These are phyloP conservation scores for Drosophila tropicalis DNA, from an alignment of 1,140 invertebrate genomes.

Conservation along the genomic window DNA sequence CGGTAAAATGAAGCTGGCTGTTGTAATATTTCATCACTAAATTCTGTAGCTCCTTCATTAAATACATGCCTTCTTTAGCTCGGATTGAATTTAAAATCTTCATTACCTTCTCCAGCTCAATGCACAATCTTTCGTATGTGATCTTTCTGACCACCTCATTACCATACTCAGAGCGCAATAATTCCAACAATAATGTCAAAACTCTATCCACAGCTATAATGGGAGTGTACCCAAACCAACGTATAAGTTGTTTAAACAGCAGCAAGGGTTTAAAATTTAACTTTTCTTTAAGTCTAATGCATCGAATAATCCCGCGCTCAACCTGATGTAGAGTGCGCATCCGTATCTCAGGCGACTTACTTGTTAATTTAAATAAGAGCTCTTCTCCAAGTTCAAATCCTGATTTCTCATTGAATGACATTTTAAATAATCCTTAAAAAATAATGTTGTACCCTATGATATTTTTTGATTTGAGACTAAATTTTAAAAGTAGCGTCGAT, in stretches of 20 bases:
- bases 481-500: not conserved
- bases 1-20: not conserved
- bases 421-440: not conserved
- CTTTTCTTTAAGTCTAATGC: conserved; percentile 44
- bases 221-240: conserved; percentile 66
- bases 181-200: conserved; percentile 57
- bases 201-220: conserved; percentile 49
- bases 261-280: conserved; percentile 59
- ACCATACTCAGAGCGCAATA: conserved; percentile 59
- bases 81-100: conserved; percentile 27
- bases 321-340: conserved; percentile 69
- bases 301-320: conserved; percentile 55
- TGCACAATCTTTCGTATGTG: conserved; percentile 38
- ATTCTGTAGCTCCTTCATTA: conserved; percentile 51
- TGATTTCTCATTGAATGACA: not conserved
- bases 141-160: conserved; percentile 48
- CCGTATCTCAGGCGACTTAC: conserved; percentile 69
- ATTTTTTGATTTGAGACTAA: not conserved
- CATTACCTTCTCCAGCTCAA: conserved; percentile 62
- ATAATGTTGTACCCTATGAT: not conserved
- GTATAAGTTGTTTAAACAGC: conserved; percentile 75
- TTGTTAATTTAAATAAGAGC: conserved; percentile 60
- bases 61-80: conserved; percentile 22
- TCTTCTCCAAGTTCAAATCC: conserved; percentile 29
- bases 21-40: conserved; percentile 37